Percentiles rank a stretch among this genome's conserved stretches.
Evolutionary conservation across 1,140 invertebrate genomes (phyloP).

Genomic region (Amphibalanus amphitrite): DNA sequence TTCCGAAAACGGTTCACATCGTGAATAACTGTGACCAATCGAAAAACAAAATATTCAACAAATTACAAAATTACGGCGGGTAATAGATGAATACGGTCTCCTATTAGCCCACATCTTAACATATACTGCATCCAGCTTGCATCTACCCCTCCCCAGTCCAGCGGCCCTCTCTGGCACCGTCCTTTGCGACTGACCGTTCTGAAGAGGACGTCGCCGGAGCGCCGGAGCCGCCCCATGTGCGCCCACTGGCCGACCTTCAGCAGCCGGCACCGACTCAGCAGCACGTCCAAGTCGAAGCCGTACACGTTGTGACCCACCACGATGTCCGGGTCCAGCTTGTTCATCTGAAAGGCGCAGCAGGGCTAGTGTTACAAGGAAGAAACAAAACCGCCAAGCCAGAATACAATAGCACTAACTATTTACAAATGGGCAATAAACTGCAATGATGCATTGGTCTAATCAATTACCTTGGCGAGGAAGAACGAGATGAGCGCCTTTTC

Average conservation of each 20-base stretch:
- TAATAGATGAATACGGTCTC: too few relatives aligned
- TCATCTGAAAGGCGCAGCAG: slow-evolving; percentile 29
- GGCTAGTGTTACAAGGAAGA: too few relatives aligned
- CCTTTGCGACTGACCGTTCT: not conserved
- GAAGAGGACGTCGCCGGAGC: not conserved
- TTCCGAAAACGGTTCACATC: too few relatives aligned
- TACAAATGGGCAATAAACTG: too few relatives aligned
- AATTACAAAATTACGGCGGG: slow-evolving; percentile 28
- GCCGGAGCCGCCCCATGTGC: slow-evolving; percentile 60
- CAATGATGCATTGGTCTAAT: too few relatives aligned
- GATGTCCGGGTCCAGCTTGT: slow-evolving; percentile 79
- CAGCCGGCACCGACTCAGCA: slow-evolving; percentile 60
- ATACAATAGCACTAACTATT: too few relatives aligned
- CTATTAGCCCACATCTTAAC: too few relatives aligned
- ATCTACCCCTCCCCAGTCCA: too few relatives aligned
- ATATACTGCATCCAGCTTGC: too few relatives aligned
- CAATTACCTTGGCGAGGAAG: slow-evolving; percentile 45
- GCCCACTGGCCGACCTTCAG: slow-evolving; percentile 76
- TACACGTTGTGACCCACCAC: slow-evolving; percentile 81
- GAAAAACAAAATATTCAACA: slow-evolving; percentile 32
- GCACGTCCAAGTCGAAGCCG: slow-evolving; percentile 68
- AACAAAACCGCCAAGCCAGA: too few relatives aligned
- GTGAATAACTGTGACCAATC: too few relatives aligned
- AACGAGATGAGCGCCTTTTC: slow-evolving; percentile 70
- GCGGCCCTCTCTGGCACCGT: too few relatives aligned